Base-by-base conservation (phyloP, 2,113 vertebrate genomes). In the Phalacrocorax brasilianus region DNA sequence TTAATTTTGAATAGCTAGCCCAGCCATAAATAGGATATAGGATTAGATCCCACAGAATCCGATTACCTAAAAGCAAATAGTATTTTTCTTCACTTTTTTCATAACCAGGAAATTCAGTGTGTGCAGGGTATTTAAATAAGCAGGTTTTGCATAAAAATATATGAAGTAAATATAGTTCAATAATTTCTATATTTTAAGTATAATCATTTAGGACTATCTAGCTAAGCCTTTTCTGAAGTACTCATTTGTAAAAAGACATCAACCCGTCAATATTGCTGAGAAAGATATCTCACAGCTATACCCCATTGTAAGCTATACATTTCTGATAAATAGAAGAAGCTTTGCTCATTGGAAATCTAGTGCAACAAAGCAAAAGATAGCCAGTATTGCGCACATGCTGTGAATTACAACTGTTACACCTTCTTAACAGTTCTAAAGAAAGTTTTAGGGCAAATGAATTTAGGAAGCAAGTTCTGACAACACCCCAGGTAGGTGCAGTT, bases 1-100 rank as follows among this genome's bases (percentile, higher is more conserved):
- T 99, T 99, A 99, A 99, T 99, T 99, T 99, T 98, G 98, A 99
- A 98, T 98, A 98, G 98, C 98, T 97, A 98, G 97, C 98, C 97
- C 98, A 97, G 97, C 98, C 97, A 98, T 98, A 99, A 99, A 99
- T 98, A 98, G 98, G 98, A 98, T 98, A 98, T 97, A 98, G 98
- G 99, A 99, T 99, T 99, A 98, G 98, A 99, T 99, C 97, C 96
- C 98, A 96, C 97, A 98, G 98, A 99, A 99, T 99, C 98, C 98
- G 98, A 99, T 99, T 99, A 99, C 98, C 98, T 98, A 98, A 99
- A 99, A 98, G 97, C 98, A 98, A 98, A 98, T 94, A 97, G 97
- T 98, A 98, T 98, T 99, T 98, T 98, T 97, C 95, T 97, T 97
- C 88, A 76, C 95, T 96, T 94, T 97, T 94, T 96, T 87, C 89